These are phyloP conservation scores for Diceros bicornis DNA, from an alignment of 2,797 vertebrate species.

Conservation along the genomic window DNA sequence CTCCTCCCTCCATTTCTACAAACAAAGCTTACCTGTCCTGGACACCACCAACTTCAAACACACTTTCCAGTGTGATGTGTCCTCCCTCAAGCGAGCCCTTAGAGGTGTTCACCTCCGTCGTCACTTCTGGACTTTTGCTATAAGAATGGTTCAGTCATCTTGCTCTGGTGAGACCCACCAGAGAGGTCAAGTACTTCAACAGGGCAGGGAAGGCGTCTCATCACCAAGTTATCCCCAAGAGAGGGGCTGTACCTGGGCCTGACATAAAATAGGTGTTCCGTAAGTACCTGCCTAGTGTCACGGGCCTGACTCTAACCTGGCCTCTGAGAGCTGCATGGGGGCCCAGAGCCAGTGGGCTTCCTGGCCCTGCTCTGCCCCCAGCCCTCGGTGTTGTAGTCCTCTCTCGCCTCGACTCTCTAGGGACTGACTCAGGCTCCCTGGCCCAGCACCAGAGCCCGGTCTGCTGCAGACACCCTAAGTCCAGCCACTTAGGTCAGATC, in stretches of 20 bases:
- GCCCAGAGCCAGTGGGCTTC: not conserved
- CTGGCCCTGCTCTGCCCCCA: not conserved
- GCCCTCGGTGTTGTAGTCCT: not conserved
- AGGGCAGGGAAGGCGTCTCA: not conserved
- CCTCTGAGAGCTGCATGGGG: not conserved
- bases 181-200: not conserved
- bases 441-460: not conserved
- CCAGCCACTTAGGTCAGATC: not conserved
- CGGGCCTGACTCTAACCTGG: not conserved
- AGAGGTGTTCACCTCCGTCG: accelerated
- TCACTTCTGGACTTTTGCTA: not conserved
- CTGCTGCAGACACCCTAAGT: not conserved
- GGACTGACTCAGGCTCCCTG: not conserved
- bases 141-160: not conserved
- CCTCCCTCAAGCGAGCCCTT: not conserved
- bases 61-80: not conserved
- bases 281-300: accelerated
- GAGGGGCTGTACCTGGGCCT: not conserved
- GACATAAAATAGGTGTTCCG: not conserved
- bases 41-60: not conserved
- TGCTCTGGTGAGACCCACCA: not conserved
- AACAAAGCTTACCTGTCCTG: not conserved
- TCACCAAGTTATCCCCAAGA: not conserved
- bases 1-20: not conserved
- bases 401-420: not conserved